phyloP scores from a whole-genome alignment of 2,113 vertebrate species.

The Parotia lawesii region DNA sequence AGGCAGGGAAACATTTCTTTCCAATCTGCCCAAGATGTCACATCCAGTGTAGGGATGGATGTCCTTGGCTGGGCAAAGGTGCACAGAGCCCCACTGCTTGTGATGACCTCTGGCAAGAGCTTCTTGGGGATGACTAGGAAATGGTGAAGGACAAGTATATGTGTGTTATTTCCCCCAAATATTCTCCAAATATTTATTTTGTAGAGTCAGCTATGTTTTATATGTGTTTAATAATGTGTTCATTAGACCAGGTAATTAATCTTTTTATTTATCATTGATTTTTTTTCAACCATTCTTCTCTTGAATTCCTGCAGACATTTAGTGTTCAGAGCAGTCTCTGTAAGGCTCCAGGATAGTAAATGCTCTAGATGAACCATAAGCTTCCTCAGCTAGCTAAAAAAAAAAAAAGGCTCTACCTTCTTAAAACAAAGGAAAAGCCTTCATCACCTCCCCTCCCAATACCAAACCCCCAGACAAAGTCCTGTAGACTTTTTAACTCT shows the following conservation, averaged over 20 bases:
- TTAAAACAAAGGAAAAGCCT: background rate
- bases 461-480: background rate
- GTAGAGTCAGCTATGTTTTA: background rate
- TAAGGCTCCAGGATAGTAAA: background rate
- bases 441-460: rapidly evolving
- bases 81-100: background rate
- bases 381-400: background rate
- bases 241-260: background rate
- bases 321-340: background rate
- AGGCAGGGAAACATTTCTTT: background rate
- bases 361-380: background rate
- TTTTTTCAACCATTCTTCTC: background rate
- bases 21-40: background rate
- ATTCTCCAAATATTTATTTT: background rate
- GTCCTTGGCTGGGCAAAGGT: background rate
- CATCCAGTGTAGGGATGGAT: rapidly evolving
- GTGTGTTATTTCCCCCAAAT: background rate
- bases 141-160: background rate
- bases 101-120: background rate
- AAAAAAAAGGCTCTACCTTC: background rate
- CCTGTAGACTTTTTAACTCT: background rate
- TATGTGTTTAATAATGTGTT: background rate
- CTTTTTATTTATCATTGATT: background rate
- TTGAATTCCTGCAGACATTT: background rate
- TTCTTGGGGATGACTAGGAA: background rate